Evolutionary conservation across 2,888 invertebrate genomes (phyloP).

Genomic region (Hydraecia micacea): DNA sequence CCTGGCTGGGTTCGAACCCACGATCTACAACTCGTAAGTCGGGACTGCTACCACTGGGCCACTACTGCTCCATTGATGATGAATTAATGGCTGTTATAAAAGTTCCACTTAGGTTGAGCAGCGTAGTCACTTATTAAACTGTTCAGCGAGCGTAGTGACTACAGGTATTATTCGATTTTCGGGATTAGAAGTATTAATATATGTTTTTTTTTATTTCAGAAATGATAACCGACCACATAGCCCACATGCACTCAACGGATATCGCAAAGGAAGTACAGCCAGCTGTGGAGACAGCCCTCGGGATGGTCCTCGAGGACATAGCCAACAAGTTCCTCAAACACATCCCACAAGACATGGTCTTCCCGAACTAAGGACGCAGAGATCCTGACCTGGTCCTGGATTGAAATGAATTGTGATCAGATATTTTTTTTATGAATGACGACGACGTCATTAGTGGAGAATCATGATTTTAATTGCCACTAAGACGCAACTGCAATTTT

Average conservation of each 20-base stretch:
- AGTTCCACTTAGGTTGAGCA: neutral
- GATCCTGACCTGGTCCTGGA: neutral
- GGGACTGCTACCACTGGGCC: neutral
- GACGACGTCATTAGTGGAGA: neutral
- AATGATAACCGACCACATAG: conserved; percentile 90
- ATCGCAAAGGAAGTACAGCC: conserved; percentile 91
- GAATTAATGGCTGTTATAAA: neutral
- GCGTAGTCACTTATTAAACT: neutral
- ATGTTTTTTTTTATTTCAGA: conserved; percentile 79
- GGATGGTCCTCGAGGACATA: conserved; percentile 90
- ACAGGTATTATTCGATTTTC: neutral
- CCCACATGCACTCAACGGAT: conserved; percentile 90
- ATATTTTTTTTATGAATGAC: no score
- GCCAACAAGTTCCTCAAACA: conserved; percentile 89
- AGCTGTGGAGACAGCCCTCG: conserved; percentile 90
- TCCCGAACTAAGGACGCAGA: conserved; percentile 75
- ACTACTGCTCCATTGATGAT: neutral
- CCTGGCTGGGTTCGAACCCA: neutral
- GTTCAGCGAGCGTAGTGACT: neutral
- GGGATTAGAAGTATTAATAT: neutral
- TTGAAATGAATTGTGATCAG: neutral
- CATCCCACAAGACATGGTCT: conserved; percentile 86
- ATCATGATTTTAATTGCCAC: neutral
- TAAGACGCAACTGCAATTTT: neutral
- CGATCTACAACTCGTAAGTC: neutral